Evolutionary conservation across 2,113 vertebrate species (phyloP).

Genomic region (Synodontis membranacea): DNA sequence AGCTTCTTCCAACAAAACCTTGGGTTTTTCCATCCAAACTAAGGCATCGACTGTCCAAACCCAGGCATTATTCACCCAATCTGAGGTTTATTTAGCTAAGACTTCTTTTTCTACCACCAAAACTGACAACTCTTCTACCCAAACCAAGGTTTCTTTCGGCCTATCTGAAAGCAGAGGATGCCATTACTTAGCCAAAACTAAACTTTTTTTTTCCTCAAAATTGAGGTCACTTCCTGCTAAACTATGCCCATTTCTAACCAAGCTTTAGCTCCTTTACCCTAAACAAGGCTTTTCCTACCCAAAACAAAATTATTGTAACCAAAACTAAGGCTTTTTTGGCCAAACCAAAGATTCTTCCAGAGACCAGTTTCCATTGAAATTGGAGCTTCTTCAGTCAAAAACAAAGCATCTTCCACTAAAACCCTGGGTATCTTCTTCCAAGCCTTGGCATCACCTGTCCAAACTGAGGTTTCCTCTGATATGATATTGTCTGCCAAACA

Average conservation of each 20-base stretch:
- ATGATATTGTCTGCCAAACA: background rate
- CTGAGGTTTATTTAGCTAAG: too few relatives aligned
- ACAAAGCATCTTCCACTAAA: background rate
- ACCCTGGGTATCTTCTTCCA: background rate
- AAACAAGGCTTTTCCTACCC: too few relatives aligned
- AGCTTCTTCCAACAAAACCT: background rate
- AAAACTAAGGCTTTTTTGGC: background rate
- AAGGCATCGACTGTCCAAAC: background rate
- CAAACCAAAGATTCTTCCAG: background rate
- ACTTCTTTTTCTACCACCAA: too few relatives aligned
- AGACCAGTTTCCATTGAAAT: background rate
- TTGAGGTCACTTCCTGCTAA: background rate
- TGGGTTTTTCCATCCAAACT: background rate
- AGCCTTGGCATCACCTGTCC: background rate
- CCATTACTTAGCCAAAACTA: background rate
- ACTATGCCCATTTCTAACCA: background rate
- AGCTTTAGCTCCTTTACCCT: background rate
- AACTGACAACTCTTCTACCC: background rate
- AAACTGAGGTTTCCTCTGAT: background rate
- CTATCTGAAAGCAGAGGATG: background rate
- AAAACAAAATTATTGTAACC: too few relatives aligned
- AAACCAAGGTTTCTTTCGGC: background rate
- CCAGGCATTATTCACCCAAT: background rate
- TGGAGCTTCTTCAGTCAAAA: background rate
- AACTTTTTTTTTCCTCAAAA: background rate